Evolutionary conservation across 2,797 vertebrate genomes (phyloP).

Genomic region (Mormyrus proboscirostris): DNA sequence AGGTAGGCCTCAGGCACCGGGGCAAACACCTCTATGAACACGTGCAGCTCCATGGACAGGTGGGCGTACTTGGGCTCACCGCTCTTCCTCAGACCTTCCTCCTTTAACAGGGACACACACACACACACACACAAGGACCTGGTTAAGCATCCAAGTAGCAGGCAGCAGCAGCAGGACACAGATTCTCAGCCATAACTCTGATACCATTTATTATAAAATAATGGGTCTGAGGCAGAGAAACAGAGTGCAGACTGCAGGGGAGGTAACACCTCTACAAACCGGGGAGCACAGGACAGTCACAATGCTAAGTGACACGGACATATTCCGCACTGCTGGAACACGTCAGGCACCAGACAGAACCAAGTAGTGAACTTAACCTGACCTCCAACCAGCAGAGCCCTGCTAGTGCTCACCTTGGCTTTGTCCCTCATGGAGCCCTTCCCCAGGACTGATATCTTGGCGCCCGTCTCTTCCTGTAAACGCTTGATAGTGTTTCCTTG

Average conservation of each 20-base stretch:
- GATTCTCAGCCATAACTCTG: neutral
- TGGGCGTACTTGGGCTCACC: constrained; percentile 93
- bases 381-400: neutral
- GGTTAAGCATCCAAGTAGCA: neutral
- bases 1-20: constrained; percentile 90
- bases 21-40: constrained; percentile 94
- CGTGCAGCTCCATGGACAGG: constrained; percentile 90
- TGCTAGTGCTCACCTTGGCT: constrained; percentile 69
- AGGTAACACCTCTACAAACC: neutral
- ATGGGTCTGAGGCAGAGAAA: neutral
- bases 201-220: neutral
- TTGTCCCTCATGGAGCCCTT: constrained; percentile 99
- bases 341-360: neutral
- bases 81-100: constrained; percentile 85
- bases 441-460: constrained; percentile 95
- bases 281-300: neutral
- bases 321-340: neutral
- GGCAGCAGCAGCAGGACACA: neutral
- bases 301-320: neutral
- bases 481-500: constrained; percentile 98
- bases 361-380: neutral
- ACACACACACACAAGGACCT: neutral
- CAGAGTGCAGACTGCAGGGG: neutral
- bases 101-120: constrained; percentile 53
- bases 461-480: constrained; percentile 94